Percentiles rank a stretch among this genome's conserved stretches.
These are phyloP conservation scores for Neosalanx taihuensis DNA, from an alignment of 2,797 vertebrate species.

Conservation along the genomic window DNA sequence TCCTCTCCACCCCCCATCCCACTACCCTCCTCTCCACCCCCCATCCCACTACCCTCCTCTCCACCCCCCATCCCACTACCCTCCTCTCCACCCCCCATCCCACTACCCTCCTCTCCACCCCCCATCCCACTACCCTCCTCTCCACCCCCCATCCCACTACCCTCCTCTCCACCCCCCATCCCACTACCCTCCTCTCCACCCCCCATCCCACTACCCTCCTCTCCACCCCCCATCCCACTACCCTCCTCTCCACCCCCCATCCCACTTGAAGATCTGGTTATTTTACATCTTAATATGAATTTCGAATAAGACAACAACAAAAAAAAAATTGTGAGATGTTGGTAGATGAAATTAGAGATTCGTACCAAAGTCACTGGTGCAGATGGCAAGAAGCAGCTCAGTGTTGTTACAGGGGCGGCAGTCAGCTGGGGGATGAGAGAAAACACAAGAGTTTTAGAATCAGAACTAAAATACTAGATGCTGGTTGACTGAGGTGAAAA, in stretches of 20 bases:
- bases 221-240: neutral
- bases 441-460: slow-evolving; percentile 12
- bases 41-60: too few species aligned
- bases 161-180: neutral
- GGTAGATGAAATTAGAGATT: neutral
- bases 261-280: too few species aligned
- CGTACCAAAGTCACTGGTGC: slow-evolving; percentile 84
- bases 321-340: neutral
- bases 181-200: too few species aligned
- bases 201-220: too few species aligned
- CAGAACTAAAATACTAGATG: neutral
- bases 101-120: too few species aligned
- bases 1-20: too few species aligned
- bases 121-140: too few species aligned
- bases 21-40: too few species aligned
- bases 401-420: slow-evolving; percentile 76
- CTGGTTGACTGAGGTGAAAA: too few species aligned
- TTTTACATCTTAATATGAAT: neutral
- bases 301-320: too few species aligned
- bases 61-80: neutral
- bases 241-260: too few species aligned
- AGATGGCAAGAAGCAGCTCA: slow-evolving; percentile 79
- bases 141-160: neutral
- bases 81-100: neutral
- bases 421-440: slow-evolving; percentile 57